phyloP scores from a whole-genome alignment of 1,140 invertebrate genomes.

The Steinernema khuongi region DNA sequence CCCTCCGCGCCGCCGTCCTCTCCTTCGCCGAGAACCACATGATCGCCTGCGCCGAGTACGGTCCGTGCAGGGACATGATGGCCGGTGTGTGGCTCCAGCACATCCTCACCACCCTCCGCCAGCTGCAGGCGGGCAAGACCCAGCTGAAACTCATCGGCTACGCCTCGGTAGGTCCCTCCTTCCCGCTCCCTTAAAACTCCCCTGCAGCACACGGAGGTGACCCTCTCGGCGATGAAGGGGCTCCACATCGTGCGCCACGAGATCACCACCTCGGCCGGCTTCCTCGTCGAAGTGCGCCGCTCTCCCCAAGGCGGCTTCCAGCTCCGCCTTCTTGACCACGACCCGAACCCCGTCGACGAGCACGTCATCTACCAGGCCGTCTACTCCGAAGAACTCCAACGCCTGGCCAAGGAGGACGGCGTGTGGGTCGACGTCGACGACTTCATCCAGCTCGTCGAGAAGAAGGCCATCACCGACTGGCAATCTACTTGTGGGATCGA shows the following conservation, averaged over 20 bases:
- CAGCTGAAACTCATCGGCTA: conserved; percentile 33
- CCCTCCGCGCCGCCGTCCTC: conserved; percentile 29
- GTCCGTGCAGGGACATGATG: conserved; percentile 37
- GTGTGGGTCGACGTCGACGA: conserved; percentile 29
- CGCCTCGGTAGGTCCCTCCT: conserved; percentile 26
- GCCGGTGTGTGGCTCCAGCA: conserved; percentile 36
- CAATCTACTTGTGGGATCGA: neutral
- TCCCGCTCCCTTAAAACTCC: neutral
- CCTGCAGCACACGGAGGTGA: conserved; percentile 40
- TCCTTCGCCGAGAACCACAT: conserved; percentile 39
- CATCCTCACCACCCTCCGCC: conserved; percentile 5
- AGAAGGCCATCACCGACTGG: conserved; percentile 16
- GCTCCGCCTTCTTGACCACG: conserved; percentile 30
- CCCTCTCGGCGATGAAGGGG: conserved; percentile 36
- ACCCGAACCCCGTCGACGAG: conserved; percentile 37
- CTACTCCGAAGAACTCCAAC: conserved; percentile 14
- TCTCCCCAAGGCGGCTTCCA: neutral
- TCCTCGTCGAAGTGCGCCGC: conserved; percentile 29
- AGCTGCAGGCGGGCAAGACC: neutral
- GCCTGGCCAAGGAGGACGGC: conserved; percentile 11
- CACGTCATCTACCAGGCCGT: conserved; percentile 36
- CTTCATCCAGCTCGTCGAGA: conserved; percentile 18
- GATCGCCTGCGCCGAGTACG: conserved; percentile 34
- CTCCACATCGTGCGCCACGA: conserved; percentile 32
- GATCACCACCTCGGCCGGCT: conserved; percentile 41